phyloP scores from a whole-genome alignment of 2,888 invertebrate species.

The Cephus nigrinus region DNA sequence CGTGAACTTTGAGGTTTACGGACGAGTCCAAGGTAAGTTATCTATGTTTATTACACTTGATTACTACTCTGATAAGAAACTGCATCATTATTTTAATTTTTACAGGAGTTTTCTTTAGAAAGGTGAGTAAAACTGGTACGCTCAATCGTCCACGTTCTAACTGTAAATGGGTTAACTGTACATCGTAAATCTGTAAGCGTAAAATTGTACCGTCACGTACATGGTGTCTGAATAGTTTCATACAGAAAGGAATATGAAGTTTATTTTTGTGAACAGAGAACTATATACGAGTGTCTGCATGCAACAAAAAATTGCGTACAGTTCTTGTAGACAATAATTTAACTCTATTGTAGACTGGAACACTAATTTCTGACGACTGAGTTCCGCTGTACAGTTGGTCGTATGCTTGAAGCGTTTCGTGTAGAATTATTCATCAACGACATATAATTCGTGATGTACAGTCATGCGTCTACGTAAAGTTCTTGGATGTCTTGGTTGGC shows the following conservation, averaged over 20 bases:
- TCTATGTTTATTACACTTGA: not conserved
- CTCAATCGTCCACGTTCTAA: not conserved
- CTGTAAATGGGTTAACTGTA: not conserved
- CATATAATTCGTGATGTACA: no score
- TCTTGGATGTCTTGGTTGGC: no score
- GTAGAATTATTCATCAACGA: not conserved
- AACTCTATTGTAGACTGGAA: no score
- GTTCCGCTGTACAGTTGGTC: not conserved
- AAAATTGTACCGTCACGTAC: not conserved
- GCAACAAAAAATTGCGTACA: no score
- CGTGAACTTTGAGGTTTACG: slow-evolving; percentile 64
- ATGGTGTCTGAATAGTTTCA: not conserved
- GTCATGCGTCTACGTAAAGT: no score
- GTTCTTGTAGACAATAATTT: no score
- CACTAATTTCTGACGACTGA: not conserved
- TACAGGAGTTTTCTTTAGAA: slow-evolving; percentile 65
- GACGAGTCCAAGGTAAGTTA: slow-evolving; percentile 60
- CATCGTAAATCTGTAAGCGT: not conserved
- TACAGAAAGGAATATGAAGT: not conserved
- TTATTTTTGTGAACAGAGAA: not conserved
- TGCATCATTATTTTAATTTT: slow-evolving; percentile 17
- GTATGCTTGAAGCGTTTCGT: not conserved
- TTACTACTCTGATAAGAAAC: not conserved
- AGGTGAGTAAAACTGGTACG: slow-evolving; percentile 47
- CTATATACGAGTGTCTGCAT: no score